Base-by-base conservation (phyloP, 2,888 invertebrate species). In the Pachydiplax longipennis region DNA sequence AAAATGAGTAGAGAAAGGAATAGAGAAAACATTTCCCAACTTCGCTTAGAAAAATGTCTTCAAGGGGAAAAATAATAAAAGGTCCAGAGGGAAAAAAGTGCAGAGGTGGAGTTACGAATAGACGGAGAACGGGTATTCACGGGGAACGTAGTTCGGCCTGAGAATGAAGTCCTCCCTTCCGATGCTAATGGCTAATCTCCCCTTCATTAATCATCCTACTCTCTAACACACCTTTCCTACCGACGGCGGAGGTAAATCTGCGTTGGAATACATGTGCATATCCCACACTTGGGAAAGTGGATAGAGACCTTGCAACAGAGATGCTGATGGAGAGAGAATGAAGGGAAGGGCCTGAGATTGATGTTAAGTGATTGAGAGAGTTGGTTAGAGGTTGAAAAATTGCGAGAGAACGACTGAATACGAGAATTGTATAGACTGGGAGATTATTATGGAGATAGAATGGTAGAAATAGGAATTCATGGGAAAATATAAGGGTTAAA, bases 151-250 rank as follows among this genome's bases (percentile, higher is more conserved):
- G 22, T 18, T 58, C 18, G 13, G 58, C 58, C 2, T 18, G 58
- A 58, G 8, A 58, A 58, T 61, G 35, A 40, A 61, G 87, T 35
- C 8, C 87, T 58, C 35, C 37, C 25, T 8, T 37, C 25, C 35
- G 58, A 83, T 58, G 83, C 58, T 87, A 61, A 87, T 61, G 87
- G 35, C 87, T 87, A 87, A 87, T 87, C 58, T 65, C 61, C 61
- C 87, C n/a, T 65, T 61, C 87, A 87, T 87, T 87, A 87, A 87
- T 87, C 87, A 87, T 61, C 87, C 61, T 35, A 15, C 37, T 61
- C 37, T 58, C 87, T 58, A 87, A 31, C 73, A 73, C 73, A 73
- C 73, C 73, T 73, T 73, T 73, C 73, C 65, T n/a, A n/a, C 65
- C 5, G 25, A 8, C 25, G 65, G n/a, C 25, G 73, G 73, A 73